Percentiles rank a stretch among this genome's conserved stretches.
Evolutionary conservation across 2,113 vertebrate genomes (phyloP).

Genomic region (Anolis sagrei): DNA sequence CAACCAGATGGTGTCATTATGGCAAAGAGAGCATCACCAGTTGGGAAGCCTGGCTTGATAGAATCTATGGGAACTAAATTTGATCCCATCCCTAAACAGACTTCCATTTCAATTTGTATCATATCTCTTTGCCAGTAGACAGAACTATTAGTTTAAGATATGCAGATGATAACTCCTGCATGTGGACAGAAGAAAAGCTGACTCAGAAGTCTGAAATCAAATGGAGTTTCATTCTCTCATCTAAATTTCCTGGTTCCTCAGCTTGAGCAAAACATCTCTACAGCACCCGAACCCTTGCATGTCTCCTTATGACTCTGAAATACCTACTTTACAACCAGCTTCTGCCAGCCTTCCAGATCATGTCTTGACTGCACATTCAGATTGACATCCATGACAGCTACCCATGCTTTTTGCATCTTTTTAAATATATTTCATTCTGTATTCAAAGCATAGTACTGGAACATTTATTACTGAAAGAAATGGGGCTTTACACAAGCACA

Average conservation of each 20-base stretch:
- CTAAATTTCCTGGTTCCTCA: background rate
- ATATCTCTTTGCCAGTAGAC: background rate
- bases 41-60: too few relatives aligned
- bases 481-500: background rate
- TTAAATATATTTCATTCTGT: background rate
- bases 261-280: background rate
- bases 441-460: slow-evolving; percentile 1
- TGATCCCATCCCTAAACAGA: too few relatives aligned
- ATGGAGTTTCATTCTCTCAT: background rate
- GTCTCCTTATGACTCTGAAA: background rate
- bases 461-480: background rate
- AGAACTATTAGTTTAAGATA: background rate
- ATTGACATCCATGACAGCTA: background rate
- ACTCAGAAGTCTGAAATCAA: background rate
- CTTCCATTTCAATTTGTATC: background rate
- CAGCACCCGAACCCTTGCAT: too few relatives aligned
- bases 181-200: background rate
- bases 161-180: background rate
- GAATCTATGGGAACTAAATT: too few relatives aligned
- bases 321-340: background rate
- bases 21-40: too few relatives aligned
- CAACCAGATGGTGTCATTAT: too few relatives aligned
- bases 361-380: background rate
- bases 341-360: background rate
- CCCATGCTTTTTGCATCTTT: background rate